A percentile compares a stretch with the other conserved stretches of the same genome.
phyloP scores from a whole-genome alignment of 2,888 invertebrate genomes.

The Morpho helenor region DNA sequence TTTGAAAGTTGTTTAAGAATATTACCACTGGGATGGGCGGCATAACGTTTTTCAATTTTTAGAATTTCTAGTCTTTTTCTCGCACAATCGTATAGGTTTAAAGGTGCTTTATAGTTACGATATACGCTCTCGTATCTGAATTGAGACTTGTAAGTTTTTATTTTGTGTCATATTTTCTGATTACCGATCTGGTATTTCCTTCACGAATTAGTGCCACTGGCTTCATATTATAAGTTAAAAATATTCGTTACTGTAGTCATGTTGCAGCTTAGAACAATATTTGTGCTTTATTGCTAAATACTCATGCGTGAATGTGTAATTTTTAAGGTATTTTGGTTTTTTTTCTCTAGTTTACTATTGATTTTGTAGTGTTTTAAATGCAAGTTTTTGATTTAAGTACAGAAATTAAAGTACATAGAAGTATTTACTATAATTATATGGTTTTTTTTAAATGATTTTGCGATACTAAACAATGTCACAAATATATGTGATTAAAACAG shows the following conservation, averaged over 20 bases:
- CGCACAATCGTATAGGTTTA: conserved; percentile 68
- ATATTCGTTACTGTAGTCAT: conserved; percentile 60
- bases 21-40: conserved; percentile 21
- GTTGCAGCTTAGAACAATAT: conserved; percentile 76
- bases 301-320: conserved; percentile 75
- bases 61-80: conserved; percentile 70
- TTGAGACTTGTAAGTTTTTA: conserved; percentile 54
- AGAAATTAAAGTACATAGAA: conserved; percentile 73
- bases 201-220: conserved; percentile 72
- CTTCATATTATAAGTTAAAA: conserved; percentile 53
- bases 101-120: conserved; percentile 68
- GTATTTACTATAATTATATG: conserved; percentile 63
- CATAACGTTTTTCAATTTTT: conserved; percentile 37
- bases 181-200: conserved; percentile 50
- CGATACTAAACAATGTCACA: conserved; percentile 47
- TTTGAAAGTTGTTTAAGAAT: conserved; percentile 8
- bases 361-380: conserved; percentile 50
- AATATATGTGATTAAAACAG: conserved; percentile 37
- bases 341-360: conserved; percentile 48
- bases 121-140: conserved; percentile 49
- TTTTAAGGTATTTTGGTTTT: conserved; percentile 46
- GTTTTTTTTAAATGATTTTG: conserved; percentile 46
- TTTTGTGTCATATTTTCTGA: conserved; percentile 73
- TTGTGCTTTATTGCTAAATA: conserved; percentile 78
- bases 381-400: conserved; percentile 71